Evolutionary conservation across 2,113 vertebrate species (phyloP).

Genomic region (Onychostruthus taczanowskii): DNA sequence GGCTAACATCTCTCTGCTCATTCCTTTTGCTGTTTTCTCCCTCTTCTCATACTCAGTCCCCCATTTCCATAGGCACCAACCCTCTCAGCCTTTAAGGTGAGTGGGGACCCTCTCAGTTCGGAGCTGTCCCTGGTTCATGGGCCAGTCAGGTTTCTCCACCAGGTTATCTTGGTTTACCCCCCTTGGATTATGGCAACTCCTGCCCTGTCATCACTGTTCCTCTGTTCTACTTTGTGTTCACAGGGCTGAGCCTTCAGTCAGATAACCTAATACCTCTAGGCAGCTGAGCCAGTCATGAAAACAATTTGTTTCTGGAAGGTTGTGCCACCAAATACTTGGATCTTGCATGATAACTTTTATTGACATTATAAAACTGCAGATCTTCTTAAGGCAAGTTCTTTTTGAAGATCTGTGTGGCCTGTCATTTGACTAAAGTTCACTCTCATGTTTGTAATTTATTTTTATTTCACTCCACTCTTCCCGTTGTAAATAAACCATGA

Average conservation of each 20-base stretch:
- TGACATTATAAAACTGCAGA: neutral
- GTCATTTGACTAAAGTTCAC: neutral
- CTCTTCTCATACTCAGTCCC: neutral
- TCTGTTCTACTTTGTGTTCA: neutral
- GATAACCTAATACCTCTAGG: neutral
- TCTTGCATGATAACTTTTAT: neutral
- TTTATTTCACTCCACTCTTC: neutral
- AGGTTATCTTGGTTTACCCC: neutral
- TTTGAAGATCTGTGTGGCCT: neutral
- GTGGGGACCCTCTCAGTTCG: rapidly evolving
- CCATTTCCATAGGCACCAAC: rapidly evolving
- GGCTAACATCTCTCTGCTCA: neutral
- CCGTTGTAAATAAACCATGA: neutral
- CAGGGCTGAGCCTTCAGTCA: neutral
- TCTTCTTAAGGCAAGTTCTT: neutral
- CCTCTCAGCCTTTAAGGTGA: neutral
- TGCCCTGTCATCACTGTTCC: neutral
- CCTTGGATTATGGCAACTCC: neutral
- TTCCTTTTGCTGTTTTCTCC: neutral
- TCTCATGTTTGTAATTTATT: neutral
- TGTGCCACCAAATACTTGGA: neutral
- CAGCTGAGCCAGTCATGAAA: neutral
- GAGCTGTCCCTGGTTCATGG: neutral
- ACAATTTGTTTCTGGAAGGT: neutral
- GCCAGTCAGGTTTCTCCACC: neutral